phyloP scores from a whole-genome alignment of 2,888 invertebrate genomes.

The Thalpophila matura region DNA sequence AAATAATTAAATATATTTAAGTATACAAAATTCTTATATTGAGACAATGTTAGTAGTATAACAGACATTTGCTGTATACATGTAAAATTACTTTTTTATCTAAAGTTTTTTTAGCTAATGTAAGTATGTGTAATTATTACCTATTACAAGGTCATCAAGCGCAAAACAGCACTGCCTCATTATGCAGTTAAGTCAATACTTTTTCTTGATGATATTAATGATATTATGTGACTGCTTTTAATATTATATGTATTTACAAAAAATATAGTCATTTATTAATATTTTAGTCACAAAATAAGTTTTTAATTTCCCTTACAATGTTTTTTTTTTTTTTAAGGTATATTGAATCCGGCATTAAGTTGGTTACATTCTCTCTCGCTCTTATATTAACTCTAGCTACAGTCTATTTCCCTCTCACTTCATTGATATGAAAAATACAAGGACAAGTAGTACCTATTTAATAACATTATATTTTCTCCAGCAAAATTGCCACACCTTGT shows the following conservation, averaged over 20 bases:
- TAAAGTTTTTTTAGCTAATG: constrained; percentile 17
- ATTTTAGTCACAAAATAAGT: background rate
- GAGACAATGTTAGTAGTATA: constrained; percentile 13
- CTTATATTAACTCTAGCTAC: too few species aligned
- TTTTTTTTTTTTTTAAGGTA: too few species aligned
- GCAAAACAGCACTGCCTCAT: constrained; percentile 37
- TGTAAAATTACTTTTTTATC: constrained; percentile 27
- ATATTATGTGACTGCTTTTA: constrained; percentile 38
- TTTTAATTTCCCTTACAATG: background rate
- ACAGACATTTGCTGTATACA: constrained; percentile 8
- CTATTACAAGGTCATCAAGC: constrained; percentile 21
- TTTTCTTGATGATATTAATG: too few species aligned
- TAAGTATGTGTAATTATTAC: constrained; percentile 22
- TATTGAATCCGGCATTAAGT: too few species aligned
- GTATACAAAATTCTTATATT: constrained; percentile 35
- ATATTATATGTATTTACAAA: constrained; percentile 38
- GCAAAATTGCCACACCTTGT: constrained; percentile 97
- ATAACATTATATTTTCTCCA: constrained; percentile 91
- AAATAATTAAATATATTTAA: constrained; percentile 41
- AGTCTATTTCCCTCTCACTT: background rate
- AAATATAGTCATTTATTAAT: background rate
- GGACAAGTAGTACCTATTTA: background rate
- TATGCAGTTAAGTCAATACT: constrained; percentile 14
- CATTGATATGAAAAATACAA: background rate
- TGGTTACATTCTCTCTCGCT: too few species aligned